Evolutionary conservation across 2,888 invertebrate genomes (phyloP).

Genomic region (Drosophila histrio): DNA sequence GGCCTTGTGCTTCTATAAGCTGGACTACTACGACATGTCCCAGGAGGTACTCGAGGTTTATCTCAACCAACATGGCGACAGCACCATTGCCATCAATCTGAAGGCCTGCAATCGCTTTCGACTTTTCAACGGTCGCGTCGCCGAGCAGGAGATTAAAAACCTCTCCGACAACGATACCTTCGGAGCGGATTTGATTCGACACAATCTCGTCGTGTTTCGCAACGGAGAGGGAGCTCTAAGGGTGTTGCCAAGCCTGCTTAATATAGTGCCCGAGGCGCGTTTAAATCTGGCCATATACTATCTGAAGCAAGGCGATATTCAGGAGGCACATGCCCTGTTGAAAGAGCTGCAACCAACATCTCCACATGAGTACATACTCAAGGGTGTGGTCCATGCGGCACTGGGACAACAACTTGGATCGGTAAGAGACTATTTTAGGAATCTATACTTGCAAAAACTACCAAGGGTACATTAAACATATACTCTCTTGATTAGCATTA

Average conservation of each 20-base stretch:
- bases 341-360: conserved; percentile 96
- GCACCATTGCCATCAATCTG: conserved; percentile 97
- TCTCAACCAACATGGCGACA: conserved; percentile 95
- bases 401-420: conserved; percentile 96
- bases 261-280: conserved; percentile 98
- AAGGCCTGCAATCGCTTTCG: conserved; percentile 90
- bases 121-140: conserved; percentile 97
- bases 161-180: conserved; percentile 91
- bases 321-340: conserved; percentile 94
- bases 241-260: conserved; percentile 93
- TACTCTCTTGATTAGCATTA: too few relatives aligned
- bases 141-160: conserved; percentile 95
- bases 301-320: conserved; percentile 93
- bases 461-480: too few relatives aligned
- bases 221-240: conserved; percentile 97
- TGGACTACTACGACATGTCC: conserved; percentile 99
- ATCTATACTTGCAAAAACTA: too few relatives aligned
- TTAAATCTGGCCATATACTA: conserved; percentile 98
- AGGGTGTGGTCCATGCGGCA: conserved; percentile 97
- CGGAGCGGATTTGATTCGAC: conserved; percentile 96
- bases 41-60: conserved; percentile 98
- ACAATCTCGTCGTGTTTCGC: conserved; percentile 97
- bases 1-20: conserved; percentile 98
- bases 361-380: conserved; percentile 97
- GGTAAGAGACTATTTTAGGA: conserved; percentile 85